Evolutionary conservation across 2,797 vertebrate genomes (phyloP).

Genomic region (Argentina silus): DNA sequence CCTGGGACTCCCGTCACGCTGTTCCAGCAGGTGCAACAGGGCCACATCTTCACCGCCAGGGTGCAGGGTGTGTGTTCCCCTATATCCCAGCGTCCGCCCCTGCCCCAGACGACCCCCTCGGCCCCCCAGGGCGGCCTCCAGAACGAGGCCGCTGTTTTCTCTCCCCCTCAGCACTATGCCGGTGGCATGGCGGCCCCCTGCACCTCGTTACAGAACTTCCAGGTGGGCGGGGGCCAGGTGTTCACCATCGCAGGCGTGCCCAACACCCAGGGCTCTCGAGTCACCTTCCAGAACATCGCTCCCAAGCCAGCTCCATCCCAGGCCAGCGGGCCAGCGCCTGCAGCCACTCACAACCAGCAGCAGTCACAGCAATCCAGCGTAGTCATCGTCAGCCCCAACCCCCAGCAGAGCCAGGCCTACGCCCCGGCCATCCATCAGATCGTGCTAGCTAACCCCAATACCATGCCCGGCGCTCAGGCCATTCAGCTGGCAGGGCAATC

Average conservation of each 20-base stretch:
- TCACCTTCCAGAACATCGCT: conserved; percentile 96
- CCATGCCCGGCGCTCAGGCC: conserved; percentile 85
- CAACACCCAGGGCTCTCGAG: conserved; percentile 85
- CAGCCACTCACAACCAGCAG: conserved; percentile 70
- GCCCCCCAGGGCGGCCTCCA: conserved; percentile 76
- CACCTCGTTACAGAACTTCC: conserved; percentile 87
- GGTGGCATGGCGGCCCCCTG: conserved; percentile 76
- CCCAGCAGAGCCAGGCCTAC: conserved; percentile 89
- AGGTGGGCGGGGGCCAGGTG: conserved; percentile 85
- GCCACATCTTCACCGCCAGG: conserved; percentile 91
- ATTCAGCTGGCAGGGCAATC: conserved; percentile 91
- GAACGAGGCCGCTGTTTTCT: conserved; percentile 82
- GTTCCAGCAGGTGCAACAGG: conserved; percentile 93
- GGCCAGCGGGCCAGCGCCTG: conserved; percentile 72
- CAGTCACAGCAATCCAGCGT: conserved; percentile 85
- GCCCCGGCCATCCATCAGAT: conserved; percentile 98
- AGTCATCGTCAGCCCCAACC: conserved; percentile 90
- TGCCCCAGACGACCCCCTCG: conserved; percentile 81
- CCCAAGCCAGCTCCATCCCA: conserved; percentile 92
- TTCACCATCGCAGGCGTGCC: conserved; percentile 86
- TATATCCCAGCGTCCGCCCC: conserved; percentile 72
- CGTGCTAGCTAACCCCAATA: conserved; percentile 91
- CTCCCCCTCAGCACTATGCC: conserved; percentile 82
- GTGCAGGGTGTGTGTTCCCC: conserved; percentile 89
- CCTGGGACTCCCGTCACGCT: conserved; percentile 89